Conservation (phyloP, 2,888 invertebrate species). For the Caenorhabditis angaria region DNA sequence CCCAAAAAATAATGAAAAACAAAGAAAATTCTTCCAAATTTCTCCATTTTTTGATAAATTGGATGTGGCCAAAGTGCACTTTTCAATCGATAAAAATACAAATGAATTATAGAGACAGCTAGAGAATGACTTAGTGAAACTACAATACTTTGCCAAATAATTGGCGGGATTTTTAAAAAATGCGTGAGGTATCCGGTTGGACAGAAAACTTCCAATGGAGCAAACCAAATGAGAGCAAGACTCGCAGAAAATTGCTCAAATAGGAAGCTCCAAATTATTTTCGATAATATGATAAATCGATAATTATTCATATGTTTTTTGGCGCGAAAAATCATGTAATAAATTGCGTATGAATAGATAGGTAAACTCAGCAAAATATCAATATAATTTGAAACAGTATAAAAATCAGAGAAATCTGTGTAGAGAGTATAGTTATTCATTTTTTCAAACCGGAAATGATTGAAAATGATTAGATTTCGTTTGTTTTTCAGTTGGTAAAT, state of each 20-base stretch:
- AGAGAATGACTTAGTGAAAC: too few relatives aligned
- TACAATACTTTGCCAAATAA: slow-evolving; percentile 10
- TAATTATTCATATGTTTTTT: not conserved
- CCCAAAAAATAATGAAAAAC: not conserved
- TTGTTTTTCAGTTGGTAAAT: too few relatives aligned
- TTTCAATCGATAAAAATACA: slow-evolving; percentile 4
- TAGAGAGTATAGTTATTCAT: too few relatives aligned
- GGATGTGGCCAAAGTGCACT: not conserved
- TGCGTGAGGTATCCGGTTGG: not conserved
- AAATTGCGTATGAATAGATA: not conserved
- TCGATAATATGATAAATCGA: not conserved
- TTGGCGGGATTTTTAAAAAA: not conserved
- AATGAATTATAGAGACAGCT: not conserved
- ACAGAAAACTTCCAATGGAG: not conserved
- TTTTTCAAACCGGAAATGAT: too few relatives aligned
- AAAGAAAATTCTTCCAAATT: not conserved
- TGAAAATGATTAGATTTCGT: too few relatives aligned
- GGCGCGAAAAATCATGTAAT: not conserved
- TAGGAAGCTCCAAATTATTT: not conserved
- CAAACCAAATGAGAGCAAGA: not conserved
- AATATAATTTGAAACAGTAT: not conserved
- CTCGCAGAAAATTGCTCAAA: not conserved
- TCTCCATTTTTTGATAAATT: not conserved
- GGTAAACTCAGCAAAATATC: not conserved
- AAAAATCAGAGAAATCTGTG: not conserved